A percentile compares a stretch with the other conserved stretches of the same genome.
phyloP scores from a whole-genome alignment of 2,113 vertebrate genomes.

The Cardinalis cardinalis region DNA sequence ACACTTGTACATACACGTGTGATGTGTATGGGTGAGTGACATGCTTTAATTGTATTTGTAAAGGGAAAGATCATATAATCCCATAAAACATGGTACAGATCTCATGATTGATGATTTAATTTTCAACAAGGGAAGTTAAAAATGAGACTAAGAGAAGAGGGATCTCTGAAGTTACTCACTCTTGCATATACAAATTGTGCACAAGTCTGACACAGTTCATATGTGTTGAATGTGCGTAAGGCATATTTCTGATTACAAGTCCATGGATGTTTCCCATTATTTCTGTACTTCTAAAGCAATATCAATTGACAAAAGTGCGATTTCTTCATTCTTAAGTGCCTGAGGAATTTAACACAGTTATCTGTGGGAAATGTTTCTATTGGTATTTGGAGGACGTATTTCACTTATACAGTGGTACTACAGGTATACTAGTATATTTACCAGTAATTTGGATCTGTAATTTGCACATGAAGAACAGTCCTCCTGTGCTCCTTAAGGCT shows the following conservation, averaged over 20 bases:
- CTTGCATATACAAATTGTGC: background rate
- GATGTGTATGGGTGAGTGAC: background rate
- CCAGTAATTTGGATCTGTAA: background rate
- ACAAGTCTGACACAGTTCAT: background rate
- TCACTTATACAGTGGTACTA: background rate
- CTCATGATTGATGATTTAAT: slow-evolving; percentile 1
- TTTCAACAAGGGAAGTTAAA: slow-evolving; percentile 17
- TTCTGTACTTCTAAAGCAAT: background rate
- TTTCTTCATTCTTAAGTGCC: background rate
- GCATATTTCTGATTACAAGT: background rate
- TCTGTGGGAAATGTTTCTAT: background rate
- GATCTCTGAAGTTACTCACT: background rate
- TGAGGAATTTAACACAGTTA: background rate
- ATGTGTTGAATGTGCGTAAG: background rate
- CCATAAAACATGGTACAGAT: background rate
- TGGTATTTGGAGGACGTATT: background rate
- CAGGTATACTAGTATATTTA: background rate
- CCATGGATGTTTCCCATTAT: background rate
- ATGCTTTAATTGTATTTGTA: slow-evolving; percentile 39
- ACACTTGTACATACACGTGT: background rate
- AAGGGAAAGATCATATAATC: slow-evolving; percentile 23
- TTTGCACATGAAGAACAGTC: background rate
- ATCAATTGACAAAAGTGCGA: background rate
- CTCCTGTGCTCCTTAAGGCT: background rate
- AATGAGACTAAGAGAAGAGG: background rate